Evolutionary conservation across 2,113 vertebrate species (phyloP).

Genomic region (Cryptoleucopteryx plumbea): DNA sequence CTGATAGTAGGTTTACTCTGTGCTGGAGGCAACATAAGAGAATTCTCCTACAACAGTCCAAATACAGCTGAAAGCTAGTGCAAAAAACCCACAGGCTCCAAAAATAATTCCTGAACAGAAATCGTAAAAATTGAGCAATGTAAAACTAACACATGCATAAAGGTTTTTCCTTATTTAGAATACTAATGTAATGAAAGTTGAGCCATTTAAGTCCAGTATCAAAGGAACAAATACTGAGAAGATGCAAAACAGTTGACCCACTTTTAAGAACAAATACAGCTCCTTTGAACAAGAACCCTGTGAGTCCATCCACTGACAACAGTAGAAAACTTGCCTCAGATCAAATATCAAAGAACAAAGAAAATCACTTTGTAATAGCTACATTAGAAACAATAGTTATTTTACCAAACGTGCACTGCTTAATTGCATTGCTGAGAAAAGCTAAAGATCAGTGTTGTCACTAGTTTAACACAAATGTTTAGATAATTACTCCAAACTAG

Average conservation of each 20-base stretch:
- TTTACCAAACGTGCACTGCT: background rate
- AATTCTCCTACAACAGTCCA: background rate
- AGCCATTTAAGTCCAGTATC: background rate
- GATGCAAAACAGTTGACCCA: background rate
- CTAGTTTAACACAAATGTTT: background rate
- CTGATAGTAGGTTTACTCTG: background rate
- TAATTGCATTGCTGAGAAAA: background rate
- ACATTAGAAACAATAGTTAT: background rate
- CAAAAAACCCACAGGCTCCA: background rate
- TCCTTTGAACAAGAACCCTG: background rate
- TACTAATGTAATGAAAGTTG: background rate
- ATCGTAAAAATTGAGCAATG: background rate
- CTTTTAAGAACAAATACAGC: background rate
- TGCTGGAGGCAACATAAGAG: background rate
- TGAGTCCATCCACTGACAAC: background rate
- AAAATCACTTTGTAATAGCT: background rate
- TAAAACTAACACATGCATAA: background rate
- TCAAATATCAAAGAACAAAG: background rate
- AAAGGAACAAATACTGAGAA: background rate
- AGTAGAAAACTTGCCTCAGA: background rate
- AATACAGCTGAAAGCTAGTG: background rate
- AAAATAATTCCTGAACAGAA: background rate
- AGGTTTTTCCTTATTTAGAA: background rate
- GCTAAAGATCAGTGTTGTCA: background rate
- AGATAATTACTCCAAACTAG: background rate